Base-by-base conservation (phyloP, 2,797 vertebrate species). In the Myoxocephalus aenaeus region DNA sequence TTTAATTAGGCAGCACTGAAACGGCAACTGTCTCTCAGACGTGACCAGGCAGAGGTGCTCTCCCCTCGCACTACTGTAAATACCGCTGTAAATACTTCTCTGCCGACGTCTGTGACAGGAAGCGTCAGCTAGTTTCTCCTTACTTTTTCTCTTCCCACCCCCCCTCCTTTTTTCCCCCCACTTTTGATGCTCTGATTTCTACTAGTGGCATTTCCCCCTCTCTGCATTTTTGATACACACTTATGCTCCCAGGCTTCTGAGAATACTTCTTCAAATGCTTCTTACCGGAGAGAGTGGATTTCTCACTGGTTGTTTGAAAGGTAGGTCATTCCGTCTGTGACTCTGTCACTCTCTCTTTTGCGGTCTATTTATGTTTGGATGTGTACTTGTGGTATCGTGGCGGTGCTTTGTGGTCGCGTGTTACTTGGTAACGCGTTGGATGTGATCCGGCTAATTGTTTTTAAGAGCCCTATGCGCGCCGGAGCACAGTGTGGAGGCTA, bases 41-140 rank as follows among this genome's bases (percentile, higher is more conserved):
- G 95, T 96, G 97, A 97, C 96, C 96, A 94, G 96, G 96, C 97
- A 97, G 96, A 97, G 97, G 96, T 96, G 87, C 90, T 83, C 86
- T 87, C 86, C 86, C 87, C 81, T 85, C 75, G 77, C 96, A 95
- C 95, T 95, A 95, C 95, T 96, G 96, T 98, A 97, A 97, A 98
- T 97, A 97, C 95, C 90, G 96, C 97, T 96, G 96, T 96, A 98
- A 98, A 97, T 96, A 97, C 96, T 97, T 97, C 96, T 94, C 95
- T 94, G 95, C 87, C 96, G 96, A 97, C 96, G 96, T 96, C 96
- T 97, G 96, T 98, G 96, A 98, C 97, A 98, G 96, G 95, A 94
- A 96, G 95, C 96, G 95, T 97, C 96, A 96, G 96, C 95, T 96
- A 96, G 96, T 96, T 96, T 80, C 76, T 91, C 87, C 73, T 78